phyloP scores from a whole-genome alignment of 2,113 vertebrate species.

The Saguinus midas region DNA sequence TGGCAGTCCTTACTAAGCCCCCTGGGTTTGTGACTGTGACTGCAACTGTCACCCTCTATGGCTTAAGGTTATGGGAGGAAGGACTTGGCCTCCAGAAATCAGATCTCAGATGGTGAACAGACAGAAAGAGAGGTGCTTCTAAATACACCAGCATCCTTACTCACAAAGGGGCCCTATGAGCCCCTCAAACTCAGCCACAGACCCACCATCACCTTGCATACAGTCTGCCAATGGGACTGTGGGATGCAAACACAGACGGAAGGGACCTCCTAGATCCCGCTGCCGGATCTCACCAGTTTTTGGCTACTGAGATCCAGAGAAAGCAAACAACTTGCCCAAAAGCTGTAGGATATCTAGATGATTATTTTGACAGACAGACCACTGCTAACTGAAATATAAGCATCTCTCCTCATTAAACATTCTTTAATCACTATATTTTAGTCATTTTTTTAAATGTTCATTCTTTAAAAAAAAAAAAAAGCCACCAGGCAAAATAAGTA shows the following conservation, averaged over 20 bases:
- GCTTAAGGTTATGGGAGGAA: neutral
- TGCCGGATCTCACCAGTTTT: neutral
- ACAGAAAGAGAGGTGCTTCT: neutral
- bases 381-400: neutral
- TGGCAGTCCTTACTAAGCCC: neutral
- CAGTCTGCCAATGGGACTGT: neutral
- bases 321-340: neutral
- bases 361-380: neutral
- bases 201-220: neutral
- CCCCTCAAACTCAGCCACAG: neutral
- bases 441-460: neutral
- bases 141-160: neutral
- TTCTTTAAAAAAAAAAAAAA: neutral
- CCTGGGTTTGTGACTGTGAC: neutral
- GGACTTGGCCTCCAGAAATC: neutral
- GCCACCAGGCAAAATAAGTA: neutral
- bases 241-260: neutral
- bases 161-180: too few species aligned
- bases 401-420: neutral
- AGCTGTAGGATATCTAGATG: neutral
- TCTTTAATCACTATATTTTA: neutral
- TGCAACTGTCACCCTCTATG: neutral
- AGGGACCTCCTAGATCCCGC: neutral
- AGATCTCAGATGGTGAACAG: fast-evolving
- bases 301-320: neutral